A percentile compares a stretch with the other conserved stretches of the same genome.
phyloP scores from a whole-genome alignment of 1,140 invertebrate genomes.

The Wasmannia auropunctata region DNA sequence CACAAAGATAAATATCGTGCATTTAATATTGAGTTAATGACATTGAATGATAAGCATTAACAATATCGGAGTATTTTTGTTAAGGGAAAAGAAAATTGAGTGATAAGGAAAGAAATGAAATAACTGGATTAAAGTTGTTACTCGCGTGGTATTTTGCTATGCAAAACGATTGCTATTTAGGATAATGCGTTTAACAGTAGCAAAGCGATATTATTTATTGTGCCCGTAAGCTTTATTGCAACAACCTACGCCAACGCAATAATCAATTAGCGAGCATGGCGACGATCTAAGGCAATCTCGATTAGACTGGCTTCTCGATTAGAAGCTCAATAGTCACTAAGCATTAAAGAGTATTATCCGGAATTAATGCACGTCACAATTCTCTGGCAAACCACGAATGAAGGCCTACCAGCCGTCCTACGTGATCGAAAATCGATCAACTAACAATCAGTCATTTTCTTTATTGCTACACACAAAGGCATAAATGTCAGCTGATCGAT shows the following conservation, averaged over 20 bases:
- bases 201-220: slow-evolving; percentile 63
- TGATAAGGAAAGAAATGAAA: background rate
- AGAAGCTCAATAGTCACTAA: slow-evolving; percentile 68
- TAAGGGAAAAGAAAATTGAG: background rate
- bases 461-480: slow-evolving; percentile 26
- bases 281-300: slow-evolving; percentile 52
- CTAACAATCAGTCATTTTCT: slow-evolving; percentile 62
- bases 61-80: background rate
- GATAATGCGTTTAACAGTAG: slow-evolving; percentile 52
- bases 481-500: slow-evolving; percentile 63
- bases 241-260: slow-evolving; percentile 40
- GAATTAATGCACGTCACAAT: slow-evolving; percentile 55
- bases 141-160: background rate
- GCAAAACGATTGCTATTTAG: background rate
- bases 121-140: background rate
- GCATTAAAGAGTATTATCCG: slow-evolving; percentile 32
- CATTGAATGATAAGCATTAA: too few relatives aligned
- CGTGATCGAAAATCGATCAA: slow-evolving; percentile 49
- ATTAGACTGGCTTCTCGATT: slow-evolving; percentile 43
- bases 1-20: background rate
- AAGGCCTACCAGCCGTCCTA: background rate
- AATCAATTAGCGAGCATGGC: background rate
- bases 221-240: slow-evolving; percentile 56
- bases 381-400: background rate
- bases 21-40: too few relatives aligned